These are phyloP conservation scores for Hetaerina titia DNA, from an alignment of 2,888 invertebrate genomes.

Conservation along the genomic window DNA sequence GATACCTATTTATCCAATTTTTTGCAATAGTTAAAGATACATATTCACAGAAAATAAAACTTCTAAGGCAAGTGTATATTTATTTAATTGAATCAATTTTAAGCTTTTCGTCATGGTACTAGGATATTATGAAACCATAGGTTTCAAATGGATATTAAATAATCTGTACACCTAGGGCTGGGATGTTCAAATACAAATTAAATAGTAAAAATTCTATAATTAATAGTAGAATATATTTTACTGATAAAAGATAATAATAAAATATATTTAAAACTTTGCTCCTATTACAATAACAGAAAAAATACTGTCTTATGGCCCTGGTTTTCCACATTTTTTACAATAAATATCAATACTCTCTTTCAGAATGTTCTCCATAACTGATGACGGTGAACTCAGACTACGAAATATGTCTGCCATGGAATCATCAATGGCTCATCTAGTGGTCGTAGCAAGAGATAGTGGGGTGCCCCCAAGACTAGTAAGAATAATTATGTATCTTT, in stretches of 20 bases:
- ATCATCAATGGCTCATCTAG: constrained; percentile 84
- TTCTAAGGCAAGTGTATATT: too few species aligned
- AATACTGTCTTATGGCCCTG: not conserved
- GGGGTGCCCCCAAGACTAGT: constrained; percentile 90
- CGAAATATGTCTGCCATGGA: constrained; percentile 75
- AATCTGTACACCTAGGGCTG: too few species aligned
- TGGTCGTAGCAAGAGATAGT: constrained; percentile 91
- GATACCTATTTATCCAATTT: too few species aligned
- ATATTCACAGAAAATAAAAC: too few species aligned
- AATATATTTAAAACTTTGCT: not conserved
- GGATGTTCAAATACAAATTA: not conserved
- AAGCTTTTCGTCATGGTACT: too few species aligned
- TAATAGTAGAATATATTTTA: not conserved
- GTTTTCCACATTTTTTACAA: not conserved
- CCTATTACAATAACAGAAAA: not conserved
- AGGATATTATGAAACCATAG: too few species aligned
- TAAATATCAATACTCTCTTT: constrained; percentile 69
- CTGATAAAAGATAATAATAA: not conserved
- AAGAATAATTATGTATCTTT: constrained; percentile 66
- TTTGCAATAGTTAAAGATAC: too few species aligned
- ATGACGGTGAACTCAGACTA: constrained; percentile 82
- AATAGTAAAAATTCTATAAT: not conserved
- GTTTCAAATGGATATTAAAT: too few species aligned
- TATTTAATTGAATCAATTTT: too few species aligned
- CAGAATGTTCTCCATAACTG: constrained; percentile 83